Percentiles rank a stretch among this genome's conserved stretches.
Evolutionary conservation across 1,140 invertebrate genomes (phyloP).

Genomic region (Trichoplusia ni): DNA sequence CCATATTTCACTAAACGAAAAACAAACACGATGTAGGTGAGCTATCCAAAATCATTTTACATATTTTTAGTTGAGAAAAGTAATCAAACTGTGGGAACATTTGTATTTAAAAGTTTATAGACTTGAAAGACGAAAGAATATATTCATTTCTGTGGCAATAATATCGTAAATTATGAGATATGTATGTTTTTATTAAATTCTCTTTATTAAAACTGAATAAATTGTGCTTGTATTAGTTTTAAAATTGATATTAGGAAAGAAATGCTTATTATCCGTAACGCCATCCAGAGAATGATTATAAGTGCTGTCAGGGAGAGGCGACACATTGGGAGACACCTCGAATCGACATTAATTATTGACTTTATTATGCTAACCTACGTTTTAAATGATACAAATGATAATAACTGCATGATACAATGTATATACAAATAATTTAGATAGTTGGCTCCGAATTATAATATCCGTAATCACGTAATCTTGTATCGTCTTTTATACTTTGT

Average conservation of each 20-base stretch:
- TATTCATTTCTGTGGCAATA: conserved; percentile 48
- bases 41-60: conserved; percentile 12
- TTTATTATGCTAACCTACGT: background rate
- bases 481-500: no score
- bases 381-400: no score
- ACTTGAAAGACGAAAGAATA: conserved; percentile 41
- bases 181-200: conserved; percentile 60
- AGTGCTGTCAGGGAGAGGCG: conserved; percentile 52
- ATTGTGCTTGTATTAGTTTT: conserved; percentile 51
- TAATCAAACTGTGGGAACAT: conserved; percentile 48
- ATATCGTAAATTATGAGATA: conserved; percentile 52
- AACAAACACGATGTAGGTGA: conserved; percentile 20
- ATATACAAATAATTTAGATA: no score
- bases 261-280: conserved; percentile 40
- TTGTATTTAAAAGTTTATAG: conserved; percentile 49
- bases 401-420: no score
- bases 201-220: conserved; percentile 63
- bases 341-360: conserved; percentile 54
- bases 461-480: no score
- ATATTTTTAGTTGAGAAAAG: conserved; percentile 40
- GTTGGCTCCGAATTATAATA: no score
- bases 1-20: conserved; percentile 12
- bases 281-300: conserved; percentile 43
- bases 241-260: conserved; percentile 53
- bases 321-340: conserved; percentile 52